A percentile compares a stretch with the other conserved stretches of the same genome.
These are phyloP conservation scores for Gallinago nigripennis DNA, from an alignment of 2,797 vertebrate species.

Conservation along the genomic window DNA sequence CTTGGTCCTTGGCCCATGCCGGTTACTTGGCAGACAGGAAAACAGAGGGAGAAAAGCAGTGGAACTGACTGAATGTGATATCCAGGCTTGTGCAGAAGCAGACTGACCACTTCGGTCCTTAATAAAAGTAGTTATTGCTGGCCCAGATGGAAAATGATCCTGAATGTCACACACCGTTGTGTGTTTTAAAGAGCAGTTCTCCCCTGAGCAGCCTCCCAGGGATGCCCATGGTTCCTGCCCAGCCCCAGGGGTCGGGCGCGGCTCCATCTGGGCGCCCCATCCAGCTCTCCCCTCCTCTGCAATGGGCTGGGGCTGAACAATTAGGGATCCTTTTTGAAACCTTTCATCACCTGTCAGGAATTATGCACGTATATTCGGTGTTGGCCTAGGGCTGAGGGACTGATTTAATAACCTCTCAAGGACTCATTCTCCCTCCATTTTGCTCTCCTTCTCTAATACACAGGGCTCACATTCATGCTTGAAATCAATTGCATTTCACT, in stretches of 20 bases:
- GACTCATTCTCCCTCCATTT: not conserved
- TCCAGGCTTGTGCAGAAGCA: not conserved
- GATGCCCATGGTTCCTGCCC: not conserved
- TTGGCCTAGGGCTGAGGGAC: not conserved
- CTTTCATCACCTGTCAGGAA: not conserved
- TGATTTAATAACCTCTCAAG: not conserved
- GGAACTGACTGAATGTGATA: fast-evolving
- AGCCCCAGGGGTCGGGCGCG: not conserved
- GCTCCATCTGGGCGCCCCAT: fast-evolving
- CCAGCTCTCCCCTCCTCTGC: not conserved
- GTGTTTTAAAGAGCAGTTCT: not conserved
- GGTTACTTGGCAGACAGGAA: not conserved
- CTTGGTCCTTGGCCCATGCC: not conserved
- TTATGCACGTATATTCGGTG: not conserved
- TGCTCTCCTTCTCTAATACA: not conserved
- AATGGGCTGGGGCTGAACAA: not conserved
- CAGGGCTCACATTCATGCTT: not conserved
- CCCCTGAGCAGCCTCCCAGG: not conserved
- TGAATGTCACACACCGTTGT: not conserved
- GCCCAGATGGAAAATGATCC: not conserved
- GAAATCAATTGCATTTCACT: not conserved
- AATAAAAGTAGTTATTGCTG: not conserved
- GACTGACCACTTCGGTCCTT: fast-evolving
- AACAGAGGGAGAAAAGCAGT: not conserved
- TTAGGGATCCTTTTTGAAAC: not conserved